A percentile compares a stretch with the other conserved stretches of the same genome.
Conservation (phyloP, 2,888 invertebrate genomes). For the Apamea crenata region DNA sequence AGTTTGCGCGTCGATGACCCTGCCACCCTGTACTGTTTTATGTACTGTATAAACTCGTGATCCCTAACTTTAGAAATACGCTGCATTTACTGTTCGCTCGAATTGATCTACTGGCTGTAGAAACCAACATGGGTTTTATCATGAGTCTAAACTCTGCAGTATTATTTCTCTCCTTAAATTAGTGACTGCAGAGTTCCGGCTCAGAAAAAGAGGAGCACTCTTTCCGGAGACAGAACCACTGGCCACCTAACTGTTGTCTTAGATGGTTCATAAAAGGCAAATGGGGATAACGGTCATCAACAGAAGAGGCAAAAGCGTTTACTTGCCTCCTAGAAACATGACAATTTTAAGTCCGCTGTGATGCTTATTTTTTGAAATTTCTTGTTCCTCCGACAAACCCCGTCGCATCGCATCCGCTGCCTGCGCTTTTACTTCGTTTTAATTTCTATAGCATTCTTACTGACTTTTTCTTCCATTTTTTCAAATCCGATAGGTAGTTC, state of each 20-base stretch:
- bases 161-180: background rate
- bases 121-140: too few species aligned
- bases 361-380: background rate
- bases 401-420: too few species aligned
- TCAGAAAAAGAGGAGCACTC: background rate
- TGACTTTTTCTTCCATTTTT: too few species aligned
- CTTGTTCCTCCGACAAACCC: too few species aligned
- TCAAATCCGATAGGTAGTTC: too few species aligned
- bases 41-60: background rate
- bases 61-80: background rate
- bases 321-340: background rate
- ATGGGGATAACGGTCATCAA: background rate
- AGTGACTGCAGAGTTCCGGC: background rate
- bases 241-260: background rate
- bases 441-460: too few species aligned
- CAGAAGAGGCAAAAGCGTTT: background rate
- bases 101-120: background rate
- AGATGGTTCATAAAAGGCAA: background rate
- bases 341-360: background rate
- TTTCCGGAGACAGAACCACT: background rate
- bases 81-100: background rate
- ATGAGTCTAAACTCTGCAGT: background rate
- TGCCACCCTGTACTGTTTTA: background rate
- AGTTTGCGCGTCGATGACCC: too few species aligned
- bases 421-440: too few species aligned